A percentile compares a stretch with the other conserved stretches of the same genome.
These are phyloP conservation scores for Brenthis hecate DNA, from an alignment of 2,888 invertebrate species.

Conservation along the genomic window DNA sequence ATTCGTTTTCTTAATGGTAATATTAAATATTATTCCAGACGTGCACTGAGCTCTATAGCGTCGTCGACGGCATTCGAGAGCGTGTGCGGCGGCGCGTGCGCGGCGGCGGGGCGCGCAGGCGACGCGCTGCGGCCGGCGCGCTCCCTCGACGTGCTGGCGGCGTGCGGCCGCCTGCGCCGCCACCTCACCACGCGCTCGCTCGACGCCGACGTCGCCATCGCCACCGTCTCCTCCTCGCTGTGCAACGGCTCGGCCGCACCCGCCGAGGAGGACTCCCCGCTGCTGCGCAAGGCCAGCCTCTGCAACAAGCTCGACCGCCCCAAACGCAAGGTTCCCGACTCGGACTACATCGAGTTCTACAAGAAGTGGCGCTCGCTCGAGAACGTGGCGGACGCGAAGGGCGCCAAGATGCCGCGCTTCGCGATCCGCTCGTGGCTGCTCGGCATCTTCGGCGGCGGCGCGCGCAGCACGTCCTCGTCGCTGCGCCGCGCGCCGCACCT, in stretches of 20 bases:
- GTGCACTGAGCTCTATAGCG: slow-evolving; percentile 85
- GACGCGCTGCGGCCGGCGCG: slow-evolving; percentile 53
- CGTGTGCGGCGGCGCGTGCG: slow-evolving; percentile 38
- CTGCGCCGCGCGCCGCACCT: slow-evolving; percentile 72
- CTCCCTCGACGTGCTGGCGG: slow-evolving; percentile 50
- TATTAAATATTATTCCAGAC: slow-evolving; percentile 50
- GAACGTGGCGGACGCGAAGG: slow-evolving; percentile 78
- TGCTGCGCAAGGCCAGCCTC: slow-evolving; percentile 72
- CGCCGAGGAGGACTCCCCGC: slow-evolving; percentile 71
- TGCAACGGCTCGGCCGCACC: slow-evolving; percentile 67
- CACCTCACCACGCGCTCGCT: slow-evolving; percentile 65
- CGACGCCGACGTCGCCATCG: slow-evolving; percentile 59
- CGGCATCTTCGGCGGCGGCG: slow-evolving; percentile 87
- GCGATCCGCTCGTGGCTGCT: slow-evolving; percentile 89
- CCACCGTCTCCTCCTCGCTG: slow-evolving; percentile 67
- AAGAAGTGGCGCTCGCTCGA: slow-evolving; percentile 92
- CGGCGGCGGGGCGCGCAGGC: slow-evolving; percentile 37
- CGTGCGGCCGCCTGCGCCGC: slow-evolving; percentile 54
- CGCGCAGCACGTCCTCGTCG: slow-evolving; percentile 83
- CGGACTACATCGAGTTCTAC: slow-evolving; percentile 77
- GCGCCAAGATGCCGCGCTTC: slow-evolving; percentile 84
- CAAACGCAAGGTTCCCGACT: slow-evolving; percentile 67
- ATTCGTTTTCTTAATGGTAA: too few species aligned
- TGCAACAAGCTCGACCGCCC: slow-evolving; percentile 65
- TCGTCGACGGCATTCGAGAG: slow-evolving; percentile 83